Evolutionary conservation across 1,140 invertebrate genomes (phyloP).

Genomic region (Drosophila guanche): DNA sequence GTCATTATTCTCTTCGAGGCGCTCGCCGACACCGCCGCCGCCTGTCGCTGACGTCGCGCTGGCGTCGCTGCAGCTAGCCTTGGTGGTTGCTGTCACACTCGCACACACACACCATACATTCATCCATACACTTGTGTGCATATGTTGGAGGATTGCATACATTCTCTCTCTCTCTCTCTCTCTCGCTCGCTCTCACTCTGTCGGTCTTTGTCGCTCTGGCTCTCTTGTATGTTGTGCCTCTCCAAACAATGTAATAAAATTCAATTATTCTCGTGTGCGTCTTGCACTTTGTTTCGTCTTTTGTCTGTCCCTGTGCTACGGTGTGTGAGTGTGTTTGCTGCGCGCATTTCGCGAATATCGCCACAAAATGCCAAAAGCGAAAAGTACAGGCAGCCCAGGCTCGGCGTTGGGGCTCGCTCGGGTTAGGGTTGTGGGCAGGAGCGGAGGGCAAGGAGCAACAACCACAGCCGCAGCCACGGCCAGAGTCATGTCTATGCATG

Average conservation of each 20-base stretch:
- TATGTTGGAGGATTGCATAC: conserved; percentile 46
- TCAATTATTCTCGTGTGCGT: conserved; percentile 83
- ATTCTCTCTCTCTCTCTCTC: conserved; percentile 16
- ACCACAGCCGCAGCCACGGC: conserved; percentile 13
- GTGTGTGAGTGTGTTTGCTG: conserved; percentile 31
- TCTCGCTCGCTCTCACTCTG: not conserved
- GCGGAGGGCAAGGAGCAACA: not conserved
- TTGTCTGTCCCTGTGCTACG: conserved; percentile 59
- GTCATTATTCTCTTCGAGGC: conserved; percentile 83
- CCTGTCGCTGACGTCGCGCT: conserved; percentile 41
- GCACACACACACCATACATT: conserved; percentile 55
- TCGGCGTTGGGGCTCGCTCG: conserved; percentile 18
- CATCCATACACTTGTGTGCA: conserved; percentile 37
- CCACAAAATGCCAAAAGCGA: conserved; percentile 75
- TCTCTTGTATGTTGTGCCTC: conserved; percentile 64
- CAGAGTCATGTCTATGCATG: conserved; percentile 39
- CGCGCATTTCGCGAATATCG: conserved; percentile 71
- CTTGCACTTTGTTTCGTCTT: conserved; percentile 83
- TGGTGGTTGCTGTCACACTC: conserved; percentile 74
- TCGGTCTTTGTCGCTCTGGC: conserved; percentile 28
- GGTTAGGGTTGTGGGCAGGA: not conserved
- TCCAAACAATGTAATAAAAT: conserved; percentile 84
- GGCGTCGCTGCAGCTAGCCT: conserved; percentile 61
- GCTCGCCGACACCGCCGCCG: conserved; percentile 47
- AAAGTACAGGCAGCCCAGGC: conserved; percentile 75